These are phyloP conservation scores for Drosophila peninsularis DNA, from an alignment of 2,888 invertebrate species.

Conservation along the genomic window DNA sequence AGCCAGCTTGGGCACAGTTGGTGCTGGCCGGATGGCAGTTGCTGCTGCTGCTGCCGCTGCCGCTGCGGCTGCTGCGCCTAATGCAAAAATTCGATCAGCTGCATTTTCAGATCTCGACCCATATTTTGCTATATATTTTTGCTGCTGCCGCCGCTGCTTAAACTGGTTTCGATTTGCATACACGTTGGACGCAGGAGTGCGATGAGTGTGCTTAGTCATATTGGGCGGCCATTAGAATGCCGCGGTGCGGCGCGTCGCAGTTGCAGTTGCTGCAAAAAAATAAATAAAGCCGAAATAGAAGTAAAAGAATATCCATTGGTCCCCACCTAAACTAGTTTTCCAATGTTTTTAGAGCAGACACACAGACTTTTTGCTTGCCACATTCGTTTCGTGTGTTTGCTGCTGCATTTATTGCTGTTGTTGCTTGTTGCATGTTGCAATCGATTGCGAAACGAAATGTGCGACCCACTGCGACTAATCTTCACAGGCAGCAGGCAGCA, in stretches of 20 bases:
- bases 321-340: constrained; percentile 84
- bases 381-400: constrained; percentile 72
- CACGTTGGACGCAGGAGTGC: constrained; percentile 80
- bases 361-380: constrained; percentile 59
- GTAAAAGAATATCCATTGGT: constrained; percentile 79
- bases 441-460: constrained; percentile 82
- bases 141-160: constrained; percentile 45
- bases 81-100: constrained; percentile 84
- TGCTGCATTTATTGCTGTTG: constrained; percentile 39
- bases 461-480: constrained; percentile 82
- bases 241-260: constrained; percentile 49
- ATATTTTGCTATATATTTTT: constrained; percentile 74
- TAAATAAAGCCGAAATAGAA: constrained; percentile 45
- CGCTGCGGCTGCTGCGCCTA: constrained; percentile 74
- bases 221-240: constrained; percentile 84
- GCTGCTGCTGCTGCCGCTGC: constrained; percentile 57
- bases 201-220: constrained; percentile 82
- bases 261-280: constrained; percentile 25
- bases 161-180: constrained; percentile 83
- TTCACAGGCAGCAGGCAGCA: constrained; percentile 54
- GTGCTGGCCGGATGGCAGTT: constrained; percentile 71
- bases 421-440: constrained; percentile 77
- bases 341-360: constrained; percentile 71
- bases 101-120: constrained; percentile 83
- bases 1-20: constrained; percentile 64